Percentiles rank a stretch among this genome's conserved stretches.
Evolutionary conservation across 2,888 invertebrate species (phyloP).

Genomic region (Coleophora deauratella): DNA sequence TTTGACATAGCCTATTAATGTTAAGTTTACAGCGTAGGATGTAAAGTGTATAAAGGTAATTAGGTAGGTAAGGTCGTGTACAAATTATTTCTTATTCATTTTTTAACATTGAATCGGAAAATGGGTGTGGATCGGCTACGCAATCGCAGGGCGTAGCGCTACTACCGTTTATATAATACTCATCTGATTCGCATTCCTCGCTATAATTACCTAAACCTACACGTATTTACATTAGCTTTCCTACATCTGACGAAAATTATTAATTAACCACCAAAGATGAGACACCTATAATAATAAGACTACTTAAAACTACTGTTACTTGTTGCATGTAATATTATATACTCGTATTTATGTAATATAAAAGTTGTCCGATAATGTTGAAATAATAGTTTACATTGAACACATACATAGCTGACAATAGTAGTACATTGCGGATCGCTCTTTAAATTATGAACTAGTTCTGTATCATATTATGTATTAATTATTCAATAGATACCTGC

Average conservation of each 20-base stretch:
- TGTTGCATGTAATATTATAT: conserved; percentile 12
- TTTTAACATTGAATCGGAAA: conserved; percentile 33
- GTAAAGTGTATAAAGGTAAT: conserved; percentile 58
- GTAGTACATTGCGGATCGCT: conserved; percentile 10
- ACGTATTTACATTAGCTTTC: neutral
- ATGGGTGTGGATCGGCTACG: conserved; percentile 3
- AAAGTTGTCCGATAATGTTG: too few species aligned
- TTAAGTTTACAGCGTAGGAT: conserved; percentile 65
- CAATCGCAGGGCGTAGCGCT: neutral
- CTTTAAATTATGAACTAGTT: conserved; percentile 28
- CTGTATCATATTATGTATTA: too few species aligned
- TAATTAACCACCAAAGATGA: conserved; percentile 39
- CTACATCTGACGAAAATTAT: neutral
- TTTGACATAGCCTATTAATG: conserved; percentile 70
- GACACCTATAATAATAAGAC: conserved; percentile 22
- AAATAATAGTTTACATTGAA: neutral
- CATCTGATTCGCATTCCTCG: conserved; percentile 14
- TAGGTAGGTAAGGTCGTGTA: conserved; percentile 53
- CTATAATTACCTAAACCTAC: neutral
- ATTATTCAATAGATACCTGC: too few species aligned
- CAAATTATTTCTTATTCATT: conserved; percentile 56
- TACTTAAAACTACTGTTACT: conserved; percentile 13
- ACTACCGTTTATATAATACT: conserved; percentile 30
- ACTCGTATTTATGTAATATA: conserved; percentile 8
- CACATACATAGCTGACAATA: conserved; percentile 9